Evolutionary conservation across 2,113 vertebrate genomes (phyloP), one percentile per base, ranked within the genome.

Genomic region (Lepidothrix coronata): DNA sequence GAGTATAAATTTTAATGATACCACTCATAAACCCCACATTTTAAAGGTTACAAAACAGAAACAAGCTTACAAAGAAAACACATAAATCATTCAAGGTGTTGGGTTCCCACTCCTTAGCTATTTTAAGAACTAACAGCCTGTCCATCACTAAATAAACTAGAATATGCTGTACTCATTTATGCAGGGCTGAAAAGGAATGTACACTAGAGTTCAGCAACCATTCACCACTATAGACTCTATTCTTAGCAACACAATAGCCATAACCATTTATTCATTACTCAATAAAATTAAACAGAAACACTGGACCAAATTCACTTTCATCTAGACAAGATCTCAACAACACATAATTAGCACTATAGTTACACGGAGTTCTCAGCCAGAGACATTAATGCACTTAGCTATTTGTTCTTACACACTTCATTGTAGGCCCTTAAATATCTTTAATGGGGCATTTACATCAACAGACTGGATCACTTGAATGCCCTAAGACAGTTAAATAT

Each of bases 21-120:
- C 84, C 73, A 84, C 73, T 95, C 94, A 97, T 97, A 97, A 98
- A 97, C 67, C 67, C 66, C 46, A 89, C 81, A 73, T 97, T 98
- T 97, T 94, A 97, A 97, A 96, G 92, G 95, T 97, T 97, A 96
- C 92, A 96, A 96, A 97, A 96, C 82, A 97, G 94, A 97, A 97
- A 93, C 88, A 94, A 97, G 77, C 88, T 96, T 95, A 96, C 68
- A 94, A 95, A 96, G 93, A 97, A 96, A 96, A 91, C 75, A 97
- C 95, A 96, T 93, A 97, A 97, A 96, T 97, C 90, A 97, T 95
- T 91, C 78, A 93, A 83, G 55, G 73, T 97, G 88, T 94, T 23
- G 3, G 30, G 49, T 57, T 96, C 90, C 59, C 95, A 85, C 51
- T 96, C 95, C 95, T 93, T 43, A 83, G 78, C 93, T 97, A 92